phyloP scores from a whole-genome alignment of 2,888 invertebrate genomes.

The Globia sparganii region DNA sequence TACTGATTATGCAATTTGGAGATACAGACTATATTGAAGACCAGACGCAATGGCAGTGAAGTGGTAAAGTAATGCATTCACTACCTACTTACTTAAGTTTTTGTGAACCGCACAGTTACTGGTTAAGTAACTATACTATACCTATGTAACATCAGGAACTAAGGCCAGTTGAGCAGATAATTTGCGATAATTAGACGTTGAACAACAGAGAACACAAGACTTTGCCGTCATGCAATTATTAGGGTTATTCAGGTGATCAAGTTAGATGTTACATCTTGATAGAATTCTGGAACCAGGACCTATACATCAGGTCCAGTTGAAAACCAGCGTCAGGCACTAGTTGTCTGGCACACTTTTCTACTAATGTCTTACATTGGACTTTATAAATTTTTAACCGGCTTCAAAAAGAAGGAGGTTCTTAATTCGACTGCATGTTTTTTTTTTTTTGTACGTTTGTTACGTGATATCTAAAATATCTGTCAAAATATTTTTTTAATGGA shows the following conservation, averaged over 20 bases:
- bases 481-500: no score
- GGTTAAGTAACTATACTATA: slow-evolving; percentile 11
- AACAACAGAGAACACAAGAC: slow-evolving; percentile 8
- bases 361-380: no score
- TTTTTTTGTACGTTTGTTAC: no score
- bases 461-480: no score
- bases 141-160: slow-evolving; percentile 33
- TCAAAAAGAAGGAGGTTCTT: no score
- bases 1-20: background rate
- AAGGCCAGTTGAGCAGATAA: slow-evolving; percentile 26
- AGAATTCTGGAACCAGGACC: background rate
- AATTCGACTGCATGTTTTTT: no score
- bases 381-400: no score
- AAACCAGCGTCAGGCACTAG: no score
- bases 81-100: slow-evolving; percentile 10
- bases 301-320: no score
- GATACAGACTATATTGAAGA: background rate
- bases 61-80: slow-evolving; percentile 5
- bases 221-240: slow-evolving; percentile 10
- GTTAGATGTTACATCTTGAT: background rate
- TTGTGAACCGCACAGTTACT: background rate
- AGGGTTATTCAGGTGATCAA: background rate
- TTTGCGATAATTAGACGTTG: slow-evolving; percentile 27
- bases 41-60: background rate
- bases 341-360: no score